A percentile compares a stretch with the other conserved stretches of the same genome.
phyloP scores from a whole-genome alignment of 2,113 vertebrate genomes.

The Picathartes gymnocephalus region DNA sequence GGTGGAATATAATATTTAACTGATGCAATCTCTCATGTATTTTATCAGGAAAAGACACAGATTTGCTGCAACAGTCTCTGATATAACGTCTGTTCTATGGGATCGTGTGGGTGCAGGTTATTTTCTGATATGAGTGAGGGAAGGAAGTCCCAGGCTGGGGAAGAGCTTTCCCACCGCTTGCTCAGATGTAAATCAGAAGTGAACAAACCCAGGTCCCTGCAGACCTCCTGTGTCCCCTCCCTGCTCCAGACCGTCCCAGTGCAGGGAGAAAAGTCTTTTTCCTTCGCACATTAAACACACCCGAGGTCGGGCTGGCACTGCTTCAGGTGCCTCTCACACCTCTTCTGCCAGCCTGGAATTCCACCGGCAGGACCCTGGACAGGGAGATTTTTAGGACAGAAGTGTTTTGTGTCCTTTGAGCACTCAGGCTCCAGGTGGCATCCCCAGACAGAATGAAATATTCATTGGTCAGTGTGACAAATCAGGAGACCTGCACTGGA shows the following conservation, averaged over 20 bases:
- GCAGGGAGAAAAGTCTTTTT: background rate
- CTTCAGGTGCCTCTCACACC: fast-evolving
- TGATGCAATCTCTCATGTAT: background rate
- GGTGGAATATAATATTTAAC: background rate
- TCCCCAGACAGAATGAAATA: background rate
- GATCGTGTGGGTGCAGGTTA: background rate
- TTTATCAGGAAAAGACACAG: background rate
- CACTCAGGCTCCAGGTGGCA: background rate
- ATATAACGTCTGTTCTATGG: background rate
- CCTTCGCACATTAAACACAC: fast-evolving
- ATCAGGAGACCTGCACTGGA: background rate
- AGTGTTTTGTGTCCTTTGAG: background rate
- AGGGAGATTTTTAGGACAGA: background rate
- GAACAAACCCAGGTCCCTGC: background rate
- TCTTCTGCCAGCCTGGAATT: background rate
- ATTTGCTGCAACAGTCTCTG: background rate
- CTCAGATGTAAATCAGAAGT: background rate
- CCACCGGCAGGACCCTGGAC: background rate
- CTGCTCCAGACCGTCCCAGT: background rate
- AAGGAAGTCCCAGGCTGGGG: background rate
- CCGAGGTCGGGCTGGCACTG: fast-evolving
- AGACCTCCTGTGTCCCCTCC: background rate
- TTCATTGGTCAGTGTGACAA: fast-evolving
- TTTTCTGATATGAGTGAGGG: background rate
- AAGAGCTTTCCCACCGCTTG: background rate